Conservation (phyloP, 2,797 vertebrate species). For the Oreonectes daqikongensis region DNA sequence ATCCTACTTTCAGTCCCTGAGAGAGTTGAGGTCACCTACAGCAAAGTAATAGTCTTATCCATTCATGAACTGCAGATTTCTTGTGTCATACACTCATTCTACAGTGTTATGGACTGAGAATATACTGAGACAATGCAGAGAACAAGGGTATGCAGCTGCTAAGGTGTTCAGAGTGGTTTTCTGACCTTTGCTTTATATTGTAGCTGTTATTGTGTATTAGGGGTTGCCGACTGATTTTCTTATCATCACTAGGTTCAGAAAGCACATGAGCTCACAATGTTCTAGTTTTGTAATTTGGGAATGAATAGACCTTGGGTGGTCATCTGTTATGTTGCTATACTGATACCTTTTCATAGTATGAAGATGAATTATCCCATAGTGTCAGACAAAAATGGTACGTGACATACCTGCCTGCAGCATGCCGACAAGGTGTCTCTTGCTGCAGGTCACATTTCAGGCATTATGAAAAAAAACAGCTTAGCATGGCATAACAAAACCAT, state of each 20-base stretch:
- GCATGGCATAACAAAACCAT: no score
- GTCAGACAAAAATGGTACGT: conserved; percentile 21
- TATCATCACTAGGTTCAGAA: no score
- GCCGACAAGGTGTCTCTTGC: conserved; percentile 38
- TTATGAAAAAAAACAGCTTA: conserved; percentile 13
- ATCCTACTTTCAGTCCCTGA: conserved; percentile 18
- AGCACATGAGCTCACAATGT: no score
- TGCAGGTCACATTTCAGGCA: conserved; percentile 38
- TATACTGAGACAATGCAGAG: no score
- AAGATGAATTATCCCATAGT: conserved; percentile 23
- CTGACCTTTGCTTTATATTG: no score
- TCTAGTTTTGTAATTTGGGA: background rate
- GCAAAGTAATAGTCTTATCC: background rate
- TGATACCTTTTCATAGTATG: conserved; percentile 35
- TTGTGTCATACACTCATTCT: background rate
- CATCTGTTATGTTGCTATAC: conserved; percentile 22
- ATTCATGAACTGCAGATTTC: background rate
- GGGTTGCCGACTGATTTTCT: no score
- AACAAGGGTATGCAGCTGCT: no score
- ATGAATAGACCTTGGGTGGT: conserved; percentile 27
- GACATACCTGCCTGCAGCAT: conserved; percentile 29
- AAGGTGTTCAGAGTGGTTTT: no score
- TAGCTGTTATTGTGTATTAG: no score
- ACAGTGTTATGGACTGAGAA: background rate
- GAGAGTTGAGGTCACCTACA: conserved; percentile 8